phyloP scores from a whole-genome alignment of 1,140 invertebrate species.

The Pogonognathellus flavescens region DNA sequence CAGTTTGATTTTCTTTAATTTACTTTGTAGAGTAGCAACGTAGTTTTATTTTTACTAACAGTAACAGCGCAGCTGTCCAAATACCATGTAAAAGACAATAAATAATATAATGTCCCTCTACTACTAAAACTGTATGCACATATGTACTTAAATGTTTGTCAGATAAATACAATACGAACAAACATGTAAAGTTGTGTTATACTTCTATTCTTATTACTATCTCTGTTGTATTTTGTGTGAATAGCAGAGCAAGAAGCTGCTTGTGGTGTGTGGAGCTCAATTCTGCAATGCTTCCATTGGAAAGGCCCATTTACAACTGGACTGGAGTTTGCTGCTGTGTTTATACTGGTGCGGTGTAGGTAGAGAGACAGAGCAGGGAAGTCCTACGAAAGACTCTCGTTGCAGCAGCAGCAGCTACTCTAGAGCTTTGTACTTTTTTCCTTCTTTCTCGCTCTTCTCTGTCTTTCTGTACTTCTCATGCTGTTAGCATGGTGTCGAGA shows the following conservation, averaged over 20 bases:
- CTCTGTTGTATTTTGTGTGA: neutral
- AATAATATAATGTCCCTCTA: too few relatives aligned
- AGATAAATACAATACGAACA: too few relatives aligned
- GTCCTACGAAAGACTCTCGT: neutral
- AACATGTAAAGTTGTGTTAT: too few relatives aligned
- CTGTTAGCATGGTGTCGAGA: too few relatives aligned
- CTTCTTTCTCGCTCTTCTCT: neutral
- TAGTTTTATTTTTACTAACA: too few relatives aligned
- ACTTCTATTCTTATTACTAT: neutral
- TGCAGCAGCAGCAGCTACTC: neutral
- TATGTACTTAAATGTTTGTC: too few relatives aligned
- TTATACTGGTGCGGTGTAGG: neutral
- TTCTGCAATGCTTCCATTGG: constrained; percentile 40
- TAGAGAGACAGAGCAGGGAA: neutral
- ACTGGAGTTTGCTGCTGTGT: constrained; percentile 7
- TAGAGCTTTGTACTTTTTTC: neutral
- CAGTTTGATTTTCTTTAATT: too few relatives aligned
- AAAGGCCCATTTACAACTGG: constrained; percentile 42
- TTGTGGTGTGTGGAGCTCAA: constrained; percentile 3
- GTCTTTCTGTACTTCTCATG: neutral
- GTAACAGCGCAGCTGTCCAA: too few relatives aligned
- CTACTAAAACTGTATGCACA: too few relatives aligned
- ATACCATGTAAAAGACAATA: too few relatives aligned
- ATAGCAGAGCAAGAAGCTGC: too few relatives aligned
- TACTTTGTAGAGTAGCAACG: too few relatives aligned